Evolutionary conservation across 2,113 vertebrate species (phyloP).

Genomic region (Hystrix cristata): DNA sequence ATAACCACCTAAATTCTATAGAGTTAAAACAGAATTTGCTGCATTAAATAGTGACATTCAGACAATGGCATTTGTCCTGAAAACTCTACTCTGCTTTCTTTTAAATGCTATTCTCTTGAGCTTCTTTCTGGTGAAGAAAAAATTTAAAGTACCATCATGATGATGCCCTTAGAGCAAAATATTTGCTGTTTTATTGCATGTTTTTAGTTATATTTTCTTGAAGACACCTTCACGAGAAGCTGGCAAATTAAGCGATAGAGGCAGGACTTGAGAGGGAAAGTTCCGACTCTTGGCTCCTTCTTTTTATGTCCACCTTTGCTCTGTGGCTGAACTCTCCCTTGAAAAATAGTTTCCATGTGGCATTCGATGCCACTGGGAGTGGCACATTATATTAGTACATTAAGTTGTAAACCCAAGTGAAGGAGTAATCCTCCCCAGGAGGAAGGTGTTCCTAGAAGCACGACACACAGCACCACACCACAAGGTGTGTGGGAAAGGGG

Average conservation of each 20-base stretch:
- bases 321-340: background rate
- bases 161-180: background rate
- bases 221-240: background rate
- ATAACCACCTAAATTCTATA: background rate
- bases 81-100: conserved; percentile 72
- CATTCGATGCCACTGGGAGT: background rate
- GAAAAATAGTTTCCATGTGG: background rate
- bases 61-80: conserved; percentile 77
- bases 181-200: background rate
- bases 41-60: conserved; percentile 80
- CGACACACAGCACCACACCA: background rate
- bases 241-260: background rate
- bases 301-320: background rate
- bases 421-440: background rate
- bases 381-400: background rate
- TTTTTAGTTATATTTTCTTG: background rate
- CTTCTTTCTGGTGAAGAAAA: conserved; percentile 13
- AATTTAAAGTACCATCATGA: background rate
- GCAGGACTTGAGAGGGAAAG: background rate
- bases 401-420: background rate
- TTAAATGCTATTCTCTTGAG: background rate
- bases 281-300: background rate
- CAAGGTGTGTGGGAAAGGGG: background rate
- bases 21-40: conserved; percentile 78
- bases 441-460: background rate